Evolutionary conservation across 2,797 vertebrate genomes (phyloP).

Genomic region (Pampus argenteus): DNA sequence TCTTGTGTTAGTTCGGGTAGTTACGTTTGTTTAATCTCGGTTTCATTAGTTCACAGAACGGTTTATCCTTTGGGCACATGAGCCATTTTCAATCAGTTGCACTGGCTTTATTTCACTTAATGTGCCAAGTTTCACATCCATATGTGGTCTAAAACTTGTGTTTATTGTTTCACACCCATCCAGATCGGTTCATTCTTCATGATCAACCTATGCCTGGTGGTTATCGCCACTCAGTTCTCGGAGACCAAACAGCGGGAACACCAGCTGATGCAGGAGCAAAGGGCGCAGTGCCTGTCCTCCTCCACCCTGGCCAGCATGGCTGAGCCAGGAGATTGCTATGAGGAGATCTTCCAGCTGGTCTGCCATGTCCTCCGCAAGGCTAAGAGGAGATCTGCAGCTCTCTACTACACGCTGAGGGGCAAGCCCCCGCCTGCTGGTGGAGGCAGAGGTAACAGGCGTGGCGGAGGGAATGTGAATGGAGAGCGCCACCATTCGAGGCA

Average conservation of each 20-base stretch:
- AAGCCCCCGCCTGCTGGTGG: slow-evolving; percentile 74
- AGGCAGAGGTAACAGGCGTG: slow-evolving; percentile 61
- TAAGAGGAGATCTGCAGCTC: slow-evolving; percentile 90
- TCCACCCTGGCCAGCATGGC: slow-evolving; percentile 95
- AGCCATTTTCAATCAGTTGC: slow-evolving; percentile 18
- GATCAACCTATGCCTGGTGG: slow-evolving; percentile 99
- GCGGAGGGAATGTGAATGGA: slow-evolving; percentile 65
- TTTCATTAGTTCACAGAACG: background rate
- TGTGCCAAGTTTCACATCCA: background rate
- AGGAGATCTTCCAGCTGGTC: slow-evolving; percentile 96
- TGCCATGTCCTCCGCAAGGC: slow-evolving; percentile 97
- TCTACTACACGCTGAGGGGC: slow-evolving; percentile 92
- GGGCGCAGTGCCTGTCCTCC: slow-evolving; percentile 92
- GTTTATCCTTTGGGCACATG: slow-evolving; percentile 4
- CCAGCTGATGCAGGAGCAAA: slow-evolving; percentile 98
- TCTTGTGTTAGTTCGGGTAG: background rate
- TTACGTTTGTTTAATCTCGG: slow-evolving; percentile 7
- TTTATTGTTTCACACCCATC: slow-evolving; percentile 4
- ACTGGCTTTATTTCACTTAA: slow-evolving; percentile 1
- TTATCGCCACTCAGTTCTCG: slow-evolving; percentile 97
- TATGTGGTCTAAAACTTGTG: background rate
- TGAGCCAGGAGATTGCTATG: slow-evolving; percentile 96
- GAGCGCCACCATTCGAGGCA: slow-evolving; percentile 70
- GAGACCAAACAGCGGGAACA: slow-evolving; percentile 98
- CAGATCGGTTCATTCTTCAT: slow-evolving; percentile 99